These are phyloP conservation scores for Melitaea athalia DNA, from an alignment of 2,888 invertebrate genomes.

Conservation along the genomic window DNA sequence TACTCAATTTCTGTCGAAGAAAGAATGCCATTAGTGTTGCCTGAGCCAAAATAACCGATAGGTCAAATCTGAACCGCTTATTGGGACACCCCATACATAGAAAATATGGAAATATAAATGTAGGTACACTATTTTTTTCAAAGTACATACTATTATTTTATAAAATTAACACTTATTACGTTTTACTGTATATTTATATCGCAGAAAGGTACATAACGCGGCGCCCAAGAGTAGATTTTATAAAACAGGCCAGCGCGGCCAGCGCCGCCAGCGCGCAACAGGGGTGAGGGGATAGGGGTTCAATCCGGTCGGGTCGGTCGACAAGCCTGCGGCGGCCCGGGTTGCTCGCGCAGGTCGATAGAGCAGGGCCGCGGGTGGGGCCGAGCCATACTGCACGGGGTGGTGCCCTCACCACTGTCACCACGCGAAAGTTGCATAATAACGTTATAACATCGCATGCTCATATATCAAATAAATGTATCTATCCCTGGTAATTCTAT, in stretches of 20 bases:
- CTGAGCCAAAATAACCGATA: too few species aligned
- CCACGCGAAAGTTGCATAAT: conserved; percentile 61
- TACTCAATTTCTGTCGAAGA: too few species aligned
- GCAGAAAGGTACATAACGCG: conserved; percentile 44
- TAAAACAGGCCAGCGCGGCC: conserved; percentile 47
- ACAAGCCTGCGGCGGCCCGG: conserved; percentile 58
- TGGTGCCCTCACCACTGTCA: conserved; percentile 78
- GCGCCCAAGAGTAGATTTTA: conserved; percentile 50
- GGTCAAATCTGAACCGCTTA: too few species aligned
- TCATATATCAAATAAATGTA: conserved; percentile 8
- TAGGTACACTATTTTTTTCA: too few species aligned
- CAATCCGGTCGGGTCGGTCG: conserved; percentile 59
- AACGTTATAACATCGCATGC: conserved; percentile 45
- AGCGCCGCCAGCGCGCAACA: conserved; percentile 27
- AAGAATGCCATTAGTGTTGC: too few species aligned
- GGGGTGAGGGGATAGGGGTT: conserved; percentile 53
- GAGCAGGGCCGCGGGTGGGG: conserved; percentile 73
- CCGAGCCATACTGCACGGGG: conserved; percentile 66
- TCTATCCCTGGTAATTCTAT: background rate
- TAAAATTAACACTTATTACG: too few species aligned
- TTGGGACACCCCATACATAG: too few species aligned
- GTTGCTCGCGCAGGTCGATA: conserved; percentile 79
- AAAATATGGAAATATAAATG: too few species aligned
- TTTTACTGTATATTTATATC: conserved; percentile 34
- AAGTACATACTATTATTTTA: too few species aligned